phyloP scores from a whole-genome alignment of 2,113 vertebrate species.

The Actinemys pallida region DNA sequence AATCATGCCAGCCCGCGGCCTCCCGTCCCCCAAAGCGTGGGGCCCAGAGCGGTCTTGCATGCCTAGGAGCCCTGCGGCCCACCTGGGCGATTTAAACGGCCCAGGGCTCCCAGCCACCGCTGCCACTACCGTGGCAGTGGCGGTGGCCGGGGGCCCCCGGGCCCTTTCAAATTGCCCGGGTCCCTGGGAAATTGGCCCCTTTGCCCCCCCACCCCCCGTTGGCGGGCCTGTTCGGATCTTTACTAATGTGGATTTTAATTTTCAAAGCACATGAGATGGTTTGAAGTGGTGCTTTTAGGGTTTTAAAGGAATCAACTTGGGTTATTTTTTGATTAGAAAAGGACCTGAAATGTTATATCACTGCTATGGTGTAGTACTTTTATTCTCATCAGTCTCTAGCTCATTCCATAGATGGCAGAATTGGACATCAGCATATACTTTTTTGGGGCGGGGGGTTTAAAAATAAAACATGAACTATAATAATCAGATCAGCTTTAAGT shows the following conservation, averaged over 20 bases:
- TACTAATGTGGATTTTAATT: background rate
- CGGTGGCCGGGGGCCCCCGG: too few relatives aligned
- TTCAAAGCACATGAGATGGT: background rate
- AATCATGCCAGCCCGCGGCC: too few relatives aligned
- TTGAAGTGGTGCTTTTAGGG: background rate
- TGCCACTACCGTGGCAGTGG: too few relatives aligned
- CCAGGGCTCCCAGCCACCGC: too few relatives aligned
- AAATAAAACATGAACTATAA: constrained; percentile 60
- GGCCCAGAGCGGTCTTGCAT: too few relatives aligned
- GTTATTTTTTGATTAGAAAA: background rate
- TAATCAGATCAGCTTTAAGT: constrained; percentile 39
- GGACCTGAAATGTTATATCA: background rate
- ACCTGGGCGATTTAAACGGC: too few relatives aligned
- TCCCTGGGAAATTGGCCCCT: too few relatives aligned
- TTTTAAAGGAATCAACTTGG: background rate
- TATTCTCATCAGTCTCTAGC: constrained; percentile 12
- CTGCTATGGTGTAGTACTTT: background rate
- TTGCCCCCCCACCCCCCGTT: too few relatives aligned
- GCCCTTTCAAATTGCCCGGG: too few relatives aligned
- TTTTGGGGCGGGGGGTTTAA: background rate
- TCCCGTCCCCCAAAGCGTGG: too few relatives aligned
- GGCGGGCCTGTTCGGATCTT: background rate
- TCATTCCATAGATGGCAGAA: background rate
- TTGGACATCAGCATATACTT: constrained; percentile 47
- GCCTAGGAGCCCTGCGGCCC: too few relatives aligned